Evolutionary conservation across 2,113 vertebrate genomes (phyloP), one percentile per base, ranked within the genome.

Genomic region (Heptranchias perlo): DNA sequence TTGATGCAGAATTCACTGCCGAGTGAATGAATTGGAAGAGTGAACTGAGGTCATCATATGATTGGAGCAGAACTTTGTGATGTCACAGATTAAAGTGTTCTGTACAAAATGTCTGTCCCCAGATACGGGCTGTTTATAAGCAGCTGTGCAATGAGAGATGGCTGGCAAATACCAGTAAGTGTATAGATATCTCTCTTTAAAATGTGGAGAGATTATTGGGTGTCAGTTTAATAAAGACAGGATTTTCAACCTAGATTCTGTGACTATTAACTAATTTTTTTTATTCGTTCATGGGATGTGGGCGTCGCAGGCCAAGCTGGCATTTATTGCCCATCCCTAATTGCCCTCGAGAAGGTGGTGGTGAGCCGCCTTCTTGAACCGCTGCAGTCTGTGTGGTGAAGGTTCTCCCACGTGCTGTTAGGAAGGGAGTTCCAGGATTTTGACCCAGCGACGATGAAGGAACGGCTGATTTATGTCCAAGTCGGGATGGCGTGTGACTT

Each of bases 121-220:
- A 82, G 76, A 44, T 3, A 21, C 65, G 14, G n/a, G n/a, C 13
- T 44, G 76, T 44, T 82, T 78, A 35, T 39, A 44, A 44, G n/a
- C 76, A 82, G n/a, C 76, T 82, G 76, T 82, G 31, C 76, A 16
- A 82, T 69, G n/a, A 82, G n/a, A 82, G n/a, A 82, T 82, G n/a
- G 18, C n/a, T 7, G 31, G 25, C 67, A 31, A 25, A 69, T 69
- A 69, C 23, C 52, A 54, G 52, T 54, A 82, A 44, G 76, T 39
- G 14, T 44, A 18, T 3, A 82, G 18, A 16, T 82, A 21, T 82
- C 76, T 82, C 76, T 82, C 35, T 39, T n/a, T 44, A 16, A 82
- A 82, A 82, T 82, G 39, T 82, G n/a, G n/a, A 82, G 76, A 78
- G 76, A 39, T 82, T 82, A 82, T 82, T 82, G 76, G n/a, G 39